Base-by-base conservation (phyloP, 2,797 vertebrate genomes). In the Bovichtus variegatus region DNA sequence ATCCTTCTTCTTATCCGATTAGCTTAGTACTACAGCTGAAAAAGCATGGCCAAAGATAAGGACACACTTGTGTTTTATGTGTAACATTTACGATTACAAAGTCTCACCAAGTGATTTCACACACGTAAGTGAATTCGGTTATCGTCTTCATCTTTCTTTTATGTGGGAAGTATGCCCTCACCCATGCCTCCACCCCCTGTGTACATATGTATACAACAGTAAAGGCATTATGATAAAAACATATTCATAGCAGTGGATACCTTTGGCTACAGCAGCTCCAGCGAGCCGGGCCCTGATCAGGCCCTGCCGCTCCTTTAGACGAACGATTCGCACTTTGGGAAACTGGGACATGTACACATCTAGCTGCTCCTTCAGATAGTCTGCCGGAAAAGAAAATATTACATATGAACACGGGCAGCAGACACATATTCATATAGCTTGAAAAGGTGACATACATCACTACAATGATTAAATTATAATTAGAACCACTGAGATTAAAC, bases 281-380 rank as follows among this genome's bases (percentile, higher is more conserved):
- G 96, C 97, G 80, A 99, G 90, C n/a, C 98, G 89, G 57, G 98
- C 98, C 76, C 98, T 93, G 89, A 99, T 99, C 69, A 99, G 94
- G 0, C 98, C 98, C 4, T 99, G 95, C 19, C 98, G 95, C 88
- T 99, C 96, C 90, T 90, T 95, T 29, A 99, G 96, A 21, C 78
- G 98, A 76, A 99, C 89, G 73, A 99, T 95, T 72, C 91, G 94
- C 76, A 99, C 98, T 92, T 99, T 99, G 6, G 97, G 96, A 86
- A 97, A 97, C 69, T 73, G 93, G 0, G 94, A 88, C 97, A 99
- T 97, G 82, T 98, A 99, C 2, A 59, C 64, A 75, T 99, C 97
- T 86, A 99, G 92, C 34, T 93, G 89, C 71, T 95, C 94, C 89
- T 96, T 97, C 61, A 99, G 94, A 85, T 98, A 93, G 36, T 96